phyloP scores from a whole-genome alignment of 2,888 invertebrate genomes.

The Sthenelais limicola region DNA sequence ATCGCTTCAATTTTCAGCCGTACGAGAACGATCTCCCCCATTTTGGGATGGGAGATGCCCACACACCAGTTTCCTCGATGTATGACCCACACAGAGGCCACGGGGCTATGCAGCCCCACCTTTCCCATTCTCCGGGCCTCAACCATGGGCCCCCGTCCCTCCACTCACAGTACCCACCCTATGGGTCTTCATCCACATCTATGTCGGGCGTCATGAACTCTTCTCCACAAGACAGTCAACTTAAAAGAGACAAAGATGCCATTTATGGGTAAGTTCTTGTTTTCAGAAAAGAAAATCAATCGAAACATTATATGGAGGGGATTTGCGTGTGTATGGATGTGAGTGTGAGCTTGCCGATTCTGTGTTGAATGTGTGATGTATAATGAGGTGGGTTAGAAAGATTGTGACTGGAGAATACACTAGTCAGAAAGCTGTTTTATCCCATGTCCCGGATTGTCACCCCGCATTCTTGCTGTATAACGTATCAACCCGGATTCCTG shows the following conservation, averaged over 20 bases:
- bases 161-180: slow-evolving; percentile 38
- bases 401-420: too few relatives aligned
- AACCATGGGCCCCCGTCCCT: slow-evolving; percentile 20
- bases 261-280: slow-evolving; percentile 54
- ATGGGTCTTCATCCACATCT: slow-evolving; percentile 1
- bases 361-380: too few relatives aligned
- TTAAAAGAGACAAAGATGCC: slow-evolving; percentile 55
- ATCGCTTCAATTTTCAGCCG: too few relatives aligned
- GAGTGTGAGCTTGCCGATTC: too few relatives aligned
- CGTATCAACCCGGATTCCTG: too few relatives aligned
- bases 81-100: slow-evolving; percentile 38
- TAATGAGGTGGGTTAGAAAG: too few relatives aligned
- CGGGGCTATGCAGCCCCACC: slow-evolving; percentile 30
- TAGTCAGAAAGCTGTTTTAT: too few relatives aligned
- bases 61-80: slow-evolving; percentile 35
- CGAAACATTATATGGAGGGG: too few relatives aligned
- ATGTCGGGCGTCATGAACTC: slow-evolving; percentile 37
- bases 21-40: slow-evolving; percentile 49
- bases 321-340: too few relatives aligned
- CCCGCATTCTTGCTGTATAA: too few relatives aligned
- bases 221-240: slow-evolving; percentile 51
- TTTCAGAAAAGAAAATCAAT: too few relatives aligned
- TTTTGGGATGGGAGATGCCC: slow-evolving; percentile 47
- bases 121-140: slow-evolving; percentile 36
- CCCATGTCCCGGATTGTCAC: too few relatives aligned